These are phyloP conservation scores for Dromas ardeola DNA, from an alignment of 2,113 vertebrate genomes.

Conservation along the genomic window DNA sequence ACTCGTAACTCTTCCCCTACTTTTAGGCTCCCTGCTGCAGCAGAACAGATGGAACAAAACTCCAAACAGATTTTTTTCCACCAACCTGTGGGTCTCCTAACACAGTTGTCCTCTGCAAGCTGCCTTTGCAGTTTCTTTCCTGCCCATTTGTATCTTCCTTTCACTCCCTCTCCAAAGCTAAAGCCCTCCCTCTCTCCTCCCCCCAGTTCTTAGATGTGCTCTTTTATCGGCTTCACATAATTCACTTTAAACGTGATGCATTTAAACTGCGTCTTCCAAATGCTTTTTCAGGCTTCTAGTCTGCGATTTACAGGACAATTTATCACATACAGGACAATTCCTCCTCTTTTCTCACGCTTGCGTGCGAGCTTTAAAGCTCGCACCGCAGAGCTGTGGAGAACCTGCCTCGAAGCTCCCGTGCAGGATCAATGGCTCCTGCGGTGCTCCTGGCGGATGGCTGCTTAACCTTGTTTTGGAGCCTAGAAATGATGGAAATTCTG, in stretches of 20 bases:
- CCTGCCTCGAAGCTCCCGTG: neutral
- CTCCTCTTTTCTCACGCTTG: neutral
- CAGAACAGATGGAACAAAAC: conserved; percentile 21
- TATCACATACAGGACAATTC: neutral
- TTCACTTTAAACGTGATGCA: neutral
- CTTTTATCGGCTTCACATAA: neutral
- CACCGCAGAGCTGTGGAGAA: neutral
- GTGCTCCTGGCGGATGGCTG: neutral
- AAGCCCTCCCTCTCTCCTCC: neutral
- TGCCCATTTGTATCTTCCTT: neutral
- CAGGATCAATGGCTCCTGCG: neutral
- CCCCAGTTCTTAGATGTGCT: neutral
- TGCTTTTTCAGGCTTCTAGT: neutral
- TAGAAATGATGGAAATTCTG: neutral
- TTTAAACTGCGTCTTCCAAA: neutral
- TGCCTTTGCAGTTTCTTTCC: neutral
- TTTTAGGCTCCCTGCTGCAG: neutral
- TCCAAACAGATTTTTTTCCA: neutral
- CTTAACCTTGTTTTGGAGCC: neutral
- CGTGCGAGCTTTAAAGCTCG: neutral
- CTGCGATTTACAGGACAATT: neutral
- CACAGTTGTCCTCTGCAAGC: neutral
- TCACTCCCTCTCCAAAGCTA: neutral
- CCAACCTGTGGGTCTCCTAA: neutral
- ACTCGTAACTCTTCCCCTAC: neutral